Evolutionary conservation across 2,797 vertebrate species (phyloP), one percentile per base, ranked within the genome.

Genomic region (Lerista edwardsae): DNA sequence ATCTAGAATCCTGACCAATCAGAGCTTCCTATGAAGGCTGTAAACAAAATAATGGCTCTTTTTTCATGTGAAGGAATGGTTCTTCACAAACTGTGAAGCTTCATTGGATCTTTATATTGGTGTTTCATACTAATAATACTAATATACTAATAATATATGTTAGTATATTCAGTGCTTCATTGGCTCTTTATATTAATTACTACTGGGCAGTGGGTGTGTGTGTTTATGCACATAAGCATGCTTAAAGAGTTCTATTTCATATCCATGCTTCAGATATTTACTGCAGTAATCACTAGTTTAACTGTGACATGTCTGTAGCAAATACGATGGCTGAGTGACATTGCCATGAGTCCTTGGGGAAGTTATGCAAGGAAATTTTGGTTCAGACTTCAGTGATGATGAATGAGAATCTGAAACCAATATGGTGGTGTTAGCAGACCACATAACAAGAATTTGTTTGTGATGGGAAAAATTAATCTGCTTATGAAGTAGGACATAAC

Each of bases 321-420:
- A 67, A 34, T 31, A 3, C 62, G 55, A 73, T 62, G 31, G 61
- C 21, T 34, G 11, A 15, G 39, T 64, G 6, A 19, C 29, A 57
- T 6, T 36, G 14, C 8, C 34, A 23, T 29, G 27, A 78, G 61
- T 78, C 8, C 12, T 44, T 67, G 41, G 41, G 47, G 41, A 31
- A 67, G 29, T 17, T 27, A 31, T 47, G 5, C 34, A 34, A 47
- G 78, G 73, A 68, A 86, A 3, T 61, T 14, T 51, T 15, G 75
- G 25, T 39, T 88, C 1, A 90, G 81, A 84, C 73, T 79, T 84
- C 21, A 82, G 29, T 9, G 55, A 75, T 1, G 75, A 83, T 75
- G 6, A 44, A 44, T 15, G 10, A 15, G 68, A 75, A 36, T 59
- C 77, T 77, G 74, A 84, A 4, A 0, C n/a, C 74, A 31, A 36